Conservation (phyloP, 2,888 invertebrate species). For the Pseudococcus jackbeardsleyi region DNA sequence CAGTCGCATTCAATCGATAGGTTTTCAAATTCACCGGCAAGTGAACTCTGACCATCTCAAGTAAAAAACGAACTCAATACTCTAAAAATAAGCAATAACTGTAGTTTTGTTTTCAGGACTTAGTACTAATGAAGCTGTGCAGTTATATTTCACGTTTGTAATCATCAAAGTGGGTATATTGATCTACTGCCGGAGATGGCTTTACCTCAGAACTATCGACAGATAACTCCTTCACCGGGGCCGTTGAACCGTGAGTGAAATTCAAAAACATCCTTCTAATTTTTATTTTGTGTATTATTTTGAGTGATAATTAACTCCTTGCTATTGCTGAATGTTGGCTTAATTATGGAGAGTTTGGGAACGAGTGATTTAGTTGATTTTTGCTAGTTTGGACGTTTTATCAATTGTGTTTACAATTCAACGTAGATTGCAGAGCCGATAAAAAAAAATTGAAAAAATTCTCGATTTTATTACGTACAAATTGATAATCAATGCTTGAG, state of each 20-base stretch:
- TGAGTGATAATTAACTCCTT: constrained; percentile 44
- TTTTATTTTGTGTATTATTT: constrained; percentile 28
- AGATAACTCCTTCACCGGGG: constrained; percentile 83
- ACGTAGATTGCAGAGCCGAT: neutral
- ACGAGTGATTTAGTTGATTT: neutral
- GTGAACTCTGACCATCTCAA: neutral
- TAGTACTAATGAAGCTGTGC: no score
- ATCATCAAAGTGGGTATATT: neutral
- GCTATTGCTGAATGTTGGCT: constrained; percentile 45
- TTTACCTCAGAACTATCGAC: constrained; percentile 86
- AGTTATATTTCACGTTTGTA: no score
- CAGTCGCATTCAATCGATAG: no score
- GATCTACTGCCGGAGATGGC: constrained; percentile 75
- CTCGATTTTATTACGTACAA: constrained; percentile 30
- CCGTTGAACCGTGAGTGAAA: constrained; percentile 80
- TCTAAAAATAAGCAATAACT: no score
- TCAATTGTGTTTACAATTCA: neutral
- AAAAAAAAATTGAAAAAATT: neutral
- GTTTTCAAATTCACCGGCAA: neutral
- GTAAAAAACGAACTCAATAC: no score
- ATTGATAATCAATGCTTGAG: constrained; percentile 64
- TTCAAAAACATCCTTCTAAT: neutral
- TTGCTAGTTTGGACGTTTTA: neutral
- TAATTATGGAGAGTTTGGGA: neutral
- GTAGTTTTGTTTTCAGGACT: no score